These are phyloP conservation scores for Stenodera caucasica DNA, from an alignment of 2,888 invertebrate genomes.

Conservation along the genomic window DNA sequence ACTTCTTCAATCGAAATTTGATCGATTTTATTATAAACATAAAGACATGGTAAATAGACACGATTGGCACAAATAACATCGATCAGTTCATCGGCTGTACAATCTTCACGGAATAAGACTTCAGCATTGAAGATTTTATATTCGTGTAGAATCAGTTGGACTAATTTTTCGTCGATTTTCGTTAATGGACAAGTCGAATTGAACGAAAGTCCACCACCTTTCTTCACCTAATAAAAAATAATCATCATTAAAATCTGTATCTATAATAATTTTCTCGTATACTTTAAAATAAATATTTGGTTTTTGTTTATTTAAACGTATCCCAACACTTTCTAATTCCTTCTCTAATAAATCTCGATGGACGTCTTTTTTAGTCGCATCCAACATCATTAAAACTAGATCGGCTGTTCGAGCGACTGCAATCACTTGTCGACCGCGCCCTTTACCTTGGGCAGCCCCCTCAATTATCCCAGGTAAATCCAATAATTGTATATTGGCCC, in stretches of 20 bases:
- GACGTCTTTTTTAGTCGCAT: constrained; percentile 97
- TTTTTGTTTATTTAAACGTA: constrained; percentile 90
- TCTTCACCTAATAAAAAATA: constrained; percentile 71
- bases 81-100: constrained; percentile 93
- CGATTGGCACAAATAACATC: constrained; percentile 97
- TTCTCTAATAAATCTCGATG: constrained; percentile 89
- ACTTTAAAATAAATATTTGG: constrained; percentile 99
- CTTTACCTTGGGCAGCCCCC: constrained; percentile 84
- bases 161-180: constrained; percentile 93
- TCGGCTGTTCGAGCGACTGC: constrained; percentile 98
- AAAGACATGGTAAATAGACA: constrained; percentile 94
- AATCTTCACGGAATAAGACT: constrained; percentile 95
- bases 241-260: background rate
- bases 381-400: constrained; percentile 98
- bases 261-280: constrained; percentile 1
- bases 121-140: constrained; percentile 98
- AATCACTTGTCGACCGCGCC: constrained; percentile 70
- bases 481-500: constrained; percentile 96
- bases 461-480: constrained; percentile 99
- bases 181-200: constrained; percentile 94
- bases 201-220: constrained; percentile 95
- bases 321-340: constrained; percentile 97
- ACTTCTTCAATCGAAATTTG: constrained; percentile 99
- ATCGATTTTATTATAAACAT: constrained; percentile 99
- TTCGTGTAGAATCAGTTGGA: constrained; percentile 97